A percentile compares a stretch with the other conserved stretches of the same genome.
These are phyloP conservation scores for Madoqua kirkii DNA, from an alignment of 2,113 vertebrate genomes.

Conservation along the genomic window DNA sequence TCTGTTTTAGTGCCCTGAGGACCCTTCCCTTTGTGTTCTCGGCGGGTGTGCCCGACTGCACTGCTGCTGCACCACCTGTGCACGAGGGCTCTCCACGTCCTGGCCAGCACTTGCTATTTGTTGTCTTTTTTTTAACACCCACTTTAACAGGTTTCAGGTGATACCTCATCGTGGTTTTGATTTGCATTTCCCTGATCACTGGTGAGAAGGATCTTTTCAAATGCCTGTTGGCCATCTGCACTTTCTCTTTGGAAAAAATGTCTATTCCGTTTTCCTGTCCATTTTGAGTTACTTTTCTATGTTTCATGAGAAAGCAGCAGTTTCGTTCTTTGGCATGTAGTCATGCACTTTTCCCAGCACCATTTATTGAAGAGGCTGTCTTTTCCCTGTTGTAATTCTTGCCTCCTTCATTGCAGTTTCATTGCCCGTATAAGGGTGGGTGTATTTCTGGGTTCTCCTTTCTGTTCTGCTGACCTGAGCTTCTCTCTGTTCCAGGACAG, in stretches of 20 bases:
- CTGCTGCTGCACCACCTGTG: rapidly evolving
- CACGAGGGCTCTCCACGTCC: neutral
- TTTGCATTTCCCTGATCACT: neutral
- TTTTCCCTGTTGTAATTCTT: neutral
- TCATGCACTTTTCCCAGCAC: neutral
- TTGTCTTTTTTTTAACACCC: neutral
- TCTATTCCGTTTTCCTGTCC: neutral
- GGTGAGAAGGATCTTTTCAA: neutral
- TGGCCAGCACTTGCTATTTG: rapidly evolving
- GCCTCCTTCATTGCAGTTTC: neutral
- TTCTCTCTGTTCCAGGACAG: neutral
- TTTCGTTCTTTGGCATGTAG: neutral
- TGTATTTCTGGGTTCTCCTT: neutral
- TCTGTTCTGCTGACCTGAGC: neutral
- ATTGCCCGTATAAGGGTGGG: neutral
- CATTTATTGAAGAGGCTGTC: neutral
- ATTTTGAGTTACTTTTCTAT: neutral
- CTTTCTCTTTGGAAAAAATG: neutral
- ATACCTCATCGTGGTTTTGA: neutral
- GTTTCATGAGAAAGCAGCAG: neutral
- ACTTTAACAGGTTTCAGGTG: neutral
- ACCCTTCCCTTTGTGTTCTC: neutral
- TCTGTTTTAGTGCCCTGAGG: neutral
- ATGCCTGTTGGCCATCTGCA: neutral
- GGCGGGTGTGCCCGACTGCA: neutral